Conservation (phyloP, 2,888 invertebrate genomes). For the Auanema sp. region DNA sequence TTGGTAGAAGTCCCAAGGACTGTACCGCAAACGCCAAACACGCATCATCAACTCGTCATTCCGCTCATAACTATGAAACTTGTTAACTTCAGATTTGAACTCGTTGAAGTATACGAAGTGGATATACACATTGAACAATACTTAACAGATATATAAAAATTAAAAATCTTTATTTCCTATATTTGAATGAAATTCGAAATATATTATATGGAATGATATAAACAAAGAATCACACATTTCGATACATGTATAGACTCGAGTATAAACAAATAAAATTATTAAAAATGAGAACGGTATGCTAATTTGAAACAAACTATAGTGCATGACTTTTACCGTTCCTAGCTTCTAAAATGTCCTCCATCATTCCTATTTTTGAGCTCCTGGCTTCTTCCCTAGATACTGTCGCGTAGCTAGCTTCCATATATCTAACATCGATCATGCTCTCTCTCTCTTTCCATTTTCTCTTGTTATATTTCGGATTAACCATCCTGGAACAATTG, state of each 20-base stretch:
- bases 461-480: constrained; percentile 55
- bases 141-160: constrained; percentile 1
- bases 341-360: constrained; percentile 51
- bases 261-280: neutral
- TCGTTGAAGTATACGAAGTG: no score
- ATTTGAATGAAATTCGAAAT: constrained; percentile 2
- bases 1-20: no score
- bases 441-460: constrained; percentile 56
- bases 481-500: constrained; percentile 42
- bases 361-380: constrained; percentile 50
- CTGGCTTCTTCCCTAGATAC: constrained; percentile 53
- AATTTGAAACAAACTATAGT: constrained; percentile 10
- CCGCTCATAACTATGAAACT: no score
- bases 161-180: neutral
- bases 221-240: neutral
- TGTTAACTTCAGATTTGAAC: neutral
- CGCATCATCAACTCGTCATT: no score
- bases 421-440: constrained; percentile 46
- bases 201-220: neutral
- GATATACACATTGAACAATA: neutral
- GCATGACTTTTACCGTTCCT: constrained; percentile 36
- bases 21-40: no score
- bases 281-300: constrained; percentile 5
- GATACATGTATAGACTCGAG: neutral
- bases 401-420: constrained; percentile 51